phyloP scores from a whole-genome alignment of 2,888 invertebrate genomes.

The Eremobia ochroleuca region DNA sequence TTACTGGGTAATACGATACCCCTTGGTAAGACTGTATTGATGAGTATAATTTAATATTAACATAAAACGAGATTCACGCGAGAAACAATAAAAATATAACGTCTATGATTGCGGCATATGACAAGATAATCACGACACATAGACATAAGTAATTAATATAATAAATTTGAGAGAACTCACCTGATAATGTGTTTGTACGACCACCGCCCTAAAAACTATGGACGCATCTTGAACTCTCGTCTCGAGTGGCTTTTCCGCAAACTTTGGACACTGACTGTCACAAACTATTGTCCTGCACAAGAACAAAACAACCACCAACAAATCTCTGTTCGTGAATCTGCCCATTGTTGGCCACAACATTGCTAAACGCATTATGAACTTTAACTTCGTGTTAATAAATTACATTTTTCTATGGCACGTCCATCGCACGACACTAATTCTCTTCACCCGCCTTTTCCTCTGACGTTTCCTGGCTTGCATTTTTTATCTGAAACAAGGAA shows the following conservation, averaged over 20 bases:
- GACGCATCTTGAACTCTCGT: constrained; percentile 89
- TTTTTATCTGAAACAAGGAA: constrained; percentile 86
- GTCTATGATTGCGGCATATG: not conserved
- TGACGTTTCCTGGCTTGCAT: constrained; percentile 86
- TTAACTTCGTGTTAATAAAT: constrained; percentile 68
- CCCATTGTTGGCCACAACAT: constrained; percentile 76
- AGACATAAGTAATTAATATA: too few relatives aligned
- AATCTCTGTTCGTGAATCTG: constrained; percentile 80
- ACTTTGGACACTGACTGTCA: constrained; percentile 89
- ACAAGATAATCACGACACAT: not conserved
- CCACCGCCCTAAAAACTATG: constrained; percentile 90
- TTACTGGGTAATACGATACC: too few relatives aligned
- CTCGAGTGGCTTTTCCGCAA: constrained; percentile 89
- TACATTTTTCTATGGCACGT: constrained; percentile 81
- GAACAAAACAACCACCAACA: constrained; percentile 83
- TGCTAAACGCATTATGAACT: constrained; percentile 79
- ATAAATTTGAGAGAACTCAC: constrained; percentile 72
- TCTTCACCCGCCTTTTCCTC: constrained; percentile 83
- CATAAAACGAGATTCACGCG: not conserved
- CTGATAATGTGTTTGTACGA: constrained; percentile 86
- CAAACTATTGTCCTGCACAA: constrained; percentile 88
- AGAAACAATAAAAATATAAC: not conserved
- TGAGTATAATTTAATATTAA: not conserved
- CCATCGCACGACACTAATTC: constrained; percentile 80
- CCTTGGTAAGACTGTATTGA: not conserved